A percentile compares a stretch with the other conserved stretches of the same genome.
Evolutionary conservation across 2,888 invertebrate species (phyloP).

Genomic region (Tipula unca): DNA sequence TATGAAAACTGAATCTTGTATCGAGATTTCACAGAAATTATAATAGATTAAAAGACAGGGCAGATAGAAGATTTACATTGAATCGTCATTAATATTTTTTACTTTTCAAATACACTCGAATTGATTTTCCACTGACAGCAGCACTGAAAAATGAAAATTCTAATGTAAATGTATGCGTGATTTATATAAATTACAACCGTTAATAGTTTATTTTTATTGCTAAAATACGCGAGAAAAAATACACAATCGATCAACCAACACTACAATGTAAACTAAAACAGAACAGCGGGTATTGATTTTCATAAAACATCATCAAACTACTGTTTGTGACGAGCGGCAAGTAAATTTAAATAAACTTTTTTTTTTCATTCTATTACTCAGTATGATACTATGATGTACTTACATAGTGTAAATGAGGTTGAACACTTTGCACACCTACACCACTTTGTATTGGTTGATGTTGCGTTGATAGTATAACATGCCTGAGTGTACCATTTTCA

Average conservation of each 20-base stretch:
- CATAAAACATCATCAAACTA: not conserved
- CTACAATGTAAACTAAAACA: not conserved
- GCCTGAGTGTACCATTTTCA: conserved; percentile 78
- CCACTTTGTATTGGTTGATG: conserved; percentile 41
- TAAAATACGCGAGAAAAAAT: not conserved
- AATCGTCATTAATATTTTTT: not conserved
- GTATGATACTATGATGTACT: conserved; percentile 36
- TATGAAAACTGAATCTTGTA: too few relatives aligned
- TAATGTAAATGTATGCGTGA: conserved; percentile 1
- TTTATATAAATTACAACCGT: conserved; percentile 3
- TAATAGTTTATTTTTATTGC: not conserved
- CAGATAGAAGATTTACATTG: too few relatives aligned
- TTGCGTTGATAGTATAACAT: conserved; percentile 78
- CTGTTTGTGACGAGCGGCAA: not conserved
- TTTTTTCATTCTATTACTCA: not conserved
- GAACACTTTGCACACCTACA: conserved; percentile 41
- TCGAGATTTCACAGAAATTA: too few relatives aligned
- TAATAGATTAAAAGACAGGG: too few relatives aligned
- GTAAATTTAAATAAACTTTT: not conserved
- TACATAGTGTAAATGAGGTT: conserved; percentile 51
- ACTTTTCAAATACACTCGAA: not conserved
- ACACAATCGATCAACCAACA: not conserved
- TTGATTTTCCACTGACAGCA: not conserved
- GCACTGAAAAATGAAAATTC: not conserved
- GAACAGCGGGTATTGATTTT: not conserved